Percentiles rank a stretch among this genome's conserved stretches.
These are phyloP conservation scores for Acanthurus lineatus DNA, from an alignment of 2,797 vertebrate genomes.

Conservation along the genomic window DNA sequence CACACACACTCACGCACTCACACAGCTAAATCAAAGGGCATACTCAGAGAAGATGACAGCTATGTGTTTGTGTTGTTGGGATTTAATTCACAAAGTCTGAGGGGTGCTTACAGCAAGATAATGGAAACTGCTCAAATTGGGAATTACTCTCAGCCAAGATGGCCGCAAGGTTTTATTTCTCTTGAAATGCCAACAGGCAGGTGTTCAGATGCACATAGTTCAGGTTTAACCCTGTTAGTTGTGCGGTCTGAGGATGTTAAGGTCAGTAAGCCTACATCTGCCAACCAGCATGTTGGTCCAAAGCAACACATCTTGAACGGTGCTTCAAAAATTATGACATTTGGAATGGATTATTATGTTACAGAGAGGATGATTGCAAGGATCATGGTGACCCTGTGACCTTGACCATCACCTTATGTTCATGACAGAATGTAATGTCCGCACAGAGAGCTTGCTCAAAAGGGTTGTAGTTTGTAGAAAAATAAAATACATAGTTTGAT, in stretches of 20 bases:
- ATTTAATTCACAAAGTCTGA: slow-evolving; percentile 37
- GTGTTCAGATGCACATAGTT: background rate
- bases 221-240: background rate
- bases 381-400: background rate
- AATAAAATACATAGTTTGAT: no score
- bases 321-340: background rate
- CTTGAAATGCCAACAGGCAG: slow-evolving; percentile 11
- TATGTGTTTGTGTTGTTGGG: slow-evolving; percentile 22
- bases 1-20: slow-evolving; percentile 11
- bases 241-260: background rate
- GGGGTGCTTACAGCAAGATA: slow-evolving; percentile 5
- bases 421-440: background rate
- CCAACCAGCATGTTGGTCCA: background rate
- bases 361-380: background rate
- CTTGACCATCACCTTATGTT: background rate
- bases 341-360: background rate
- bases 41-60: slow-evolving; percentile 3
- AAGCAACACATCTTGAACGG: background rate
- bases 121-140: slow-evolving; percentile 15
- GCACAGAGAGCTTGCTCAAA: no score
- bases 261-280: background rate
- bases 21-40: slow-evolving; percentile 34
- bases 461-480: no score
- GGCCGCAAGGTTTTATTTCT: slow-evolving; percentile 28
- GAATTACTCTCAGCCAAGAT: slow-evolving; percentile 8